A percentile compares a stretch with the other conserved stretches of the same genome.
phyloP scores from a whole-genome alignment of 1,140 invertebrate genomes.

The Leptopilina clavipes region DNA sequence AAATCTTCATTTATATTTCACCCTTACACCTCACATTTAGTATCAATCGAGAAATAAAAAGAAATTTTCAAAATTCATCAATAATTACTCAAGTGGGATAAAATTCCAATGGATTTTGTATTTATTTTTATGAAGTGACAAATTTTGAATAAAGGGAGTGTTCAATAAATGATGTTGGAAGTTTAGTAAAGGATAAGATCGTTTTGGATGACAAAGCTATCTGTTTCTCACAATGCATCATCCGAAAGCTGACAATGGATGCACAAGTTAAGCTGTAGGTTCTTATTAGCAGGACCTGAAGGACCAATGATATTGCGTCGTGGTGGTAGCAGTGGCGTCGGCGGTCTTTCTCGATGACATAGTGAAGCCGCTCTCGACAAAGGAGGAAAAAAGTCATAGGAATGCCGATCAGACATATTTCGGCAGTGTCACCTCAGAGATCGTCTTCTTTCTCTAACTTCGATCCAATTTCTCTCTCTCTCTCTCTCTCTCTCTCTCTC shows the following conservation, averaged over 20 bases:
- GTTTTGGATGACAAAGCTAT: slow-evolving; percentile 1
- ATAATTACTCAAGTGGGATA: no score
- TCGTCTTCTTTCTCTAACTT: slow-evolving; percentile 39
- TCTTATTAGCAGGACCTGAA: slow-evolving; percentile 31
- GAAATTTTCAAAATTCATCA: no score
- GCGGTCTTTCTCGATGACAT: slow-evolving; percentile 63
- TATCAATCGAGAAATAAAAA: no score
- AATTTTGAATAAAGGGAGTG: no score
- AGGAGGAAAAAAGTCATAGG: slow-evolving; percentile 70
- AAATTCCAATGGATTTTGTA: neutral
- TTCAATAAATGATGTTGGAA: neutral
- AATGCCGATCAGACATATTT: slow-evolving; percentile 69
- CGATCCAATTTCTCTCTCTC: slow-evolving; percentile 12
- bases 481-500: slow-evolving; percentile 37
- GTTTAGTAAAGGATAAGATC: neutral
- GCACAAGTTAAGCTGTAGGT: slow-evolving; percentile 5
- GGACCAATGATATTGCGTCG: slow-evolving; percentile 44
- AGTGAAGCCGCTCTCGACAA: slow-evolving; percentile 69
- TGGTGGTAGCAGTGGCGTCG: slow-evolving; percentile 53
- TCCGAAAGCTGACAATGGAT: slow-evolving; percentile 16
- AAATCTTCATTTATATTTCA: neutral
- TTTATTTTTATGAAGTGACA: no score
- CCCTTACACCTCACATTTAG: no score
- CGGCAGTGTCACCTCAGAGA: slow-evolving; percentile 69
- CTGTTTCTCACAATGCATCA: slow-evolving; percentile 25